These are phyloP conservation scores for Brachyalestes nurse DNA, from an alignment of 2,797 vertebrate genomes.

Conservation along the genomic window DNA sequence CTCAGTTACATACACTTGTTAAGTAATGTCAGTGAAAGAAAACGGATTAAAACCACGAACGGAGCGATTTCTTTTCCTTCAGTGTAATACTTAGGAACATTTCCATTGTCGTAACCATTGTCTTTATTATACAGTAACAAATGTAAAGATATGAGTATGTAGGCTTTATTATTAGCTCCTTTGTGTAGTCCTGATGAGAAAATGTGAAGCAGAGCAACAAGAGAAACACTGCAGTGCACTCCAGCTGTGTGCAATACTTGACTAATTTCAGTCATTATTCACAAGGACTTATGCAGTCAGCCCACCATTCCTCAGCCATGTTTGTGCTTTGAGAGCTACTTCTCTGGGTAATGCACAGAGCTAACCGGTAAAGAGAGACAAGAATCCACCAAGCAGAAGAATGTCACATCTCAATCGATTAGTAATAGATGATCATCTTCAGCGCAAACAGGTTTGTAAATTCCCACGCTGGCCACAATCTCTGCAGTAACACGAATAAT, in stretches of 20 bases:
- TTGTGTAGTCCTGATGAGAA: not conserved
- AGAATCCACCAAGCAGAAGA: slow-evolving; percentile 36
- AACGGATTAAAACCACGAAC: no score
- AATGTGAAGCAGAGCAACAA: not conserved
- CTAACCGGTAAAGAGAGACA: slow-evolving; percentile 39
- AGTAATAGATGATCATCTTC: slow-evolving; percentile 42
- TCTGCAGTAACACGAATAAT: slow-evolving; percentile 21
- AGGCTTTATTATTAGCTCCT: no score
- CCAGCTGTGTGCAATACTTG: slow-evolving; percentile 29
- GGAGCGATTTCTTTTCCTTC: no score
- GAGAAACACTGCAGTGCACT: not conserved
- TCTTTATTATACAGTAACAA: not conserved
- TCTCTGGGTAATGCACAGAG: slow-evolving; percentile 40
- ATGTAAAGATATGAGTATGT: not conserved
- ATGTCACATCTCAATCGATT: slow-evolving; percentile 42
- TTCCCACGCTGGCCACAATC: slow-evolving; percentile 18
- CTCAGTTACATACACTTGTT: no score
- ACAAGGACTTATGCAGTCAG: slow-evolving; percentile 42
- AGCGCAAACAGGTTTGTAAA: slow-evolving; percentile 36
- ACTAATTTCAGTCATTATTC: slow-evolving; percentile 50
- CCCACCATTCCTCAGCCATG: slow-evolving; percentile 43
- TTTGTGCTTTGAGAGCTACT: slow-evolving; percentile 32
- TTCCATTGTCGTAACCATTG: not conserved
- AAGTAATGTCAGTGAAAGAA: no score
- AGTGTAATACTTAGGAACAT: no score